Evolutionary conservation across 2,888 invertebrate genomes (phyloP), one percentile per base, ranked within the genome.

Genomic region (Cantharis flavilabris): DNA sequence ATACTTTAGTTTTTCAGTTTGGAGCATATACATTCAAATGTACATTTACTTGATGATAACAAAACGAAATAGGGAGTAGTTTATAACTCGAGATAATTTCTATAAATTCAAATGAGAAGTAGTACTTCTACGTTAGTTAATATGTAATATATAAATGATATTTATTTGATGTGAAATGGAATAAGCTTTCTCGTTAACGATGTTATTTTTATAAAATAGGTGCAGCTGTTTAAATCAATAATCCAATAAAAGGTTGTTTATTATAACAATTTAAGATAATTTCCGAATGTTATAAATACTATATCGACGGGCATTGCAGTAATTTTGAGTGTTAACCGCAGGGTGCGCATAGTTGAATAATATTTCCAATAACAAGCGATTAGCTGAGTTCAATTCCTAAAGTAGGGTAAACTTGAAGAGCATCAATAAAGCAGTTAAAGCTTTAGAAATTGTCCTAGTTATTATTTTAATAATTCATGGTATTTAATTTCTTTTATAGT

Each of bases 361-460:
- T 67, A 67, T 67, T 67, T 67, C 65, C 65, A 67, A 67, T 67
- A 67, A 67, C 13, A 67, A 67, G 20, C 65, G 65, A 67, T 67
- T 67, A 67, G 65, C 26, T 23, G n/a, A 67, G 65, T 67, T 67
- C 26, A 67, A 67, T 67, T 67, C 26, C 23, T 9, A 23, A 67
- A 49, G 49, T 26, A 23, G 65, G 23, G 26, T 67, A 67, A 67
- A 67, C 65, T 67, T 67, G 23, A 67, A 49, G 49, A 49, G 49
- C 49, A 49, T 49, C 49, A 9, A 49, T 49, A 49, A 49, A 49
- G n/a, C n/a, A 49, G 49, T 49, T 67, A 23, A 23, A 67, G 65
- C 26, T 67, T 3, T 49, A n/a, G 49, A 11, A 67, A 67, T 26
- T 0, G 65, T 23, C 7, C n/a, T 3, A 23, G 26, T 11, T 23